A percentile compares a stretch with the other conserved stretches of the same genome.
Conservation (phyloP, 2,888 invertebrate species). For the Dynastes tityus region DNA sequence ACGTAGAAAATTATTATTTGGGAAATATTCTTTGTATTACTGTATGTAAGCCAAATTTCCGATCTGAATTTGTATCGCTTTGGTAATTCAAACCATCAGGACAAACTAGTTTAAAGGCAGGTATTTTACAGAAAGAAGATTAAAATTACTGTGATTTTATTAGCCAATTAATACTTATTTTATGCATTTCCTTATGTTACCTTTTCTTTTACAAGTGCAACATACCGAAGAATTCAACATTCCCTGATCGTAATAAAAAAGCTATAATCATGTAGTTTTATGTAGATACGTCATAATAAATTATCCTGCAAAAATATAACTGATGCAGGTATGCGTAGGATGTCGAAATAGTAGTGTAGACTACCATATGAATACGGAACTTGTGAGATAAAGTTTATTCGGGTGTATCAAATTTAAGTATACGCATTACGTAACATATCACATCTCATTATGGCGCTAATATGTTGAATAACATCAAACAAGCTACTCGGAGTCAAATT, state of each 20-base stretch:
- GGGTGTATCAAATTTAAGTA: constrained; percentile 30
- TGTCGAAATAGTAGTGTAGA: neutral
- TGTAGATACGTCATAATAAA: neutral
- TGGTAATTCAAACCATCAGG: no score
- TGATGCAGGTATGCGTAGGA: neutral
- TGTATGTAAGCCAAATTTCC: no score
- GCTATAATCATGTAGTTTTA: neutral
- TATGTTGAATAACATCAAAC: constrained; percentile 44
- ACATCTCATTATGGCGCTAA: constrained; percentile 43
- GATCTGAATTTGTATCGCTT: no score
- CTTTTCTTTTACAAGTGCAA: no score
- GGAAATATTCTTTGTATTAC: no score
- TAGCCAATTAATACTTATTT: no score
- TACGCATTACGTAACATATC: constrained; percentile 26
- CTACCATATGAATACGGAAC: constrained; percentile 19
- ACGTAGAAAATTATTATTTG: no score
- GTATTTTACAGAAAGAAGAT: no score
- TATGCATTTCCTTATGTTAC: no score
- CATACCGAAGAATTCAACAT: neutral
- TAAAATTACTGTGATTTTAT: no score
- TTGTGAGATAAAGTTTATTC: constrained; percentile 12
- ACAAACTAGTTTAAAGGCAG: no score
- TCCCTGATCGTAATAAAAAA: neutral
- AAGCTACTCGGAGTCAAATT: constrained; percentile 38
- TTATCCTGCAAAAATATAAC: neutral